Conservation (phyloP, 2,888 invertebrate genomes). For the Orthosia cruda region DNA sequence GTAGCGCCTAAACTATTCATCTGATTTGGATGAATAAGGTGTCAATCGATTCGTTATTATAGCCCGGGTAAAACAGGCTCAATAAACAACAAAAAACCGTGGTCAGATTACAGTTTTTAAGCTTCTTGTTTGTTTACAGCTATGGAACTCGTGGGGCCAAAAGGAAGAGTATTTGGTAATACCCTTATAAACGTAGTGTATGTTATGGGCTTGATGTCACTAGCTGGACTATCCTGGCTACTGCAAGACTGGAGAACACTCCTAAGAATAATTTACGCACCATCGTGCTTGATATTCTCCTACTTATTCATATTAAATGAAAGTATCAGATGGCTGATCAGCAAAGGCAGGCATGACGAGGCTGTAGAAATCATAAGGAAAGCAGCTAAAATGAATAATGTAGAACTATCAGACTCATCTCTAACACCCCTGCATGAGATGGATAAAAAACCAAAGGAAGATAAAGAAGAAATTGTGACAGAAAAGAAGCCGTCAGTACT, state of each 20-base stretch:
- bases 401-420: slow-evolving; percentile 86
- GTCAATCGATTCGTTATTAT: no score
- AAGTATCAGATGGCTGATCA: slow-evolving; percentile 95
- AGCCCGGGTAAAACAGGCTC: no score
- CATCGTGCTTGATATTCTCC: slow-evolving; percentile 93
- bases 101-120: no score
- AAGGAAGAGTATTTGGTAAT: slow-evolving; percentile 94
- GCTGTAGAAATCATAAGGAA: slow-evolving; percentile 93
- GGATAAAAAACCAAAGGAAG: slow-evolving; percentile 64
- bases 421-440: slow-evolving; percentile 82
- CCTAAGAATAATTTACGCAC: slow-evolving; percentile 93
- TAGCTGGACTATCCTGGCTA: slow-evolving; percentile 94
- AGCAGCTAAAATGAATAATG: slow-evolving; percentile 93
- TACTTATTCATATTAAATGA: slow-evolving; percentile 95
- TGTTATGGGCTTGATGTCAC: slow-evolving; percentile 93
- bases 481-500: slow-evolving; percentile 77
- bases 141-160: slow-evolving; percentile 95
- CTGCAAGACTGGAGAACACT: slow-evolving; percentile 94
- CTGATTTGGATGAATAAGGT: no score
- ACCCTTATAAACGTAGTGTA: slow-evolving; percentile 94
- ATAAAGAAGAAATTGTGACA: slow-evolving; percentile 61
- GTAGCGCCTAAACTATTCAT: no score
- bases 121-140: slow-evolving; percentile 83
- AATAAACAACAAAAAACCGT: no score
- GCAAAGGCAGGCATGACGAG: slow-evolving; percentile 93